Conservation (phyloP, 2,113 vertebrate genomes). For the Heptranchias perlo region DNA sequence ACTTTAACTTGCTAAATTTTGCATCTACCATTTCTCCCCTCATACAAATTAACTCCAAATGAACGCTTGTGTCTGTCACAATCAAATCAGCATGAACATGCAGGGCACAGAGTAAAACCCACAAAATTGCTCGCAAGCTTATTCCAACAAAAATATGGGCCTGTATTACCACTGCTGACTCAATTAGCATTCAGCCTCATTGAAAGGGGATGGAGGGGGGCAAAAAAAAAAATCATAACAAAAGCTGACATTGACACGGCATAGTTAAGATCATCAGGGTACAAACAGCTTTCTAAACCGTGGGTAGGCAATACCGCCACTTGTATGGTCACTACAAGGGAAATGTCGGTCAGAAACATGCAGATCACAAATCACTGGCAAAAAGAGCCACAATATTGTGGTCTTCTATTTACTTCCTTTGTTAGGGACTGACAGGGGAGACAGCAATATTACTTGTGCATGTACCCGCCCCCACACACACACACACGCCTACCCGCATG, state of each 20-base stretch:
- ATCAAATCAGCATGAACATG: neutral
- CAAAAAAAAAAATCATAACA: neutral
- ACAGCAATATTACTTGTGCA: too few relatives aligned
- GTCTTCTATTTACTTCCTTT: too few relatives aligned
- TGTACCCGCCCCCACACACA: too few relatives aligned
- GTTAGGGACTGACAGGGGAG: too few relatives aligned
- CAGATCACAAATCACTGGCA: neutral
- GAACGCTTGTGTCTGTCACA: neutral
- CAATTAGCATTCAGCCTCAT: neutral
- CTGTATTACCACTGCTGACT: neutral
- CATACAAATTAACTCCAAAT: neutral
- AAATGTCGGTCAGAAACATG: neutral
- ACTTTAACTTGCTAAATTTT: neutral
- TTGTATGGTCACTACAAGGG: neutral
- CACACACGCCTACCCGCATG: too few relatives aligned
- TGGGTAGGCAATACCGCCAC: neutral
- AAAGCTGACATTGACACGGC: neutral
- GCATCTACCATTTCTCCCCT: neutral
- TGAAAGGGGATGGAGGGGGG: neutral
- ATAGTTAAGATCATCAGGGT: neutral
- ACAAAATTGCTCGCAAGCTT: neutral
- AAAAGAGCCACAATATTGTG: neutral
- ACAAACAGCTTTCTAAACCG: neutral
- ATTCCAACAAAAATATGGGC: neutral
- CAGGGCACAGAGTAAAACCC: neutral